These are phyloP conservation scores for Ptyas mucosa DNA, from an alignment of 2,113 vertebrate genomes.

Conservation along the genomic window DNA sequence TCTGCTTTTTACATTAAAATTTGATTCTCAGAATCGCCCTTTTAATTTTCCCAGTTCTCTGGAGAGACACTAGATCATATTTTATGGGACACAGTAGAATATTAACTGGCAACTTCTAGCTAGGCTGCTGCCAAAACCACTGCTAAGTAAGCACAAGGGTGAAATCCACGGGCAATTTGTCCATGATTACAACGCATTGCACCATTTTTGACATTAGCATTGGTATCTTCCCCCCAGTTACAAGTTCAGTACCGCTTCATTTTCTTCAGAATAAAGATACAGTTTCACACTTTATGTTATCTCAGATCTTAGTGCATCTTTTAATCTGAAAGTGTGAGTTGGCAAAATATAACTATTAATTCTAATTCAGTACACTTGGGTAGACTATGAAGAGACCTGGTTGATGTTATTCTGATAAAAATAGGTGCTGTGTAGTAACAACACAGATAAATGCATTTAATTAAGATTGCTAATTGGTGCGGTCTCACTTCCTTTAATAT, in stretches of 20 bases:
- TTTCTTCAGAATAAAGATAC: background rate
- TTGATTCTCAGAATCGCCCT: background rate
- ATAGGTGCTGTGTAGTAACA: background rate
- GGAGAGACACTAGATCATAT: background rate
- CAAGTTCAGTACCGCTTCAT: background rate
- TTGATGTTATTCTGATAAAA: background rate
- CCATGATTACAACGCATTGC: background rate
- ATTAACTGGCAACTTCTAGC: background rate
- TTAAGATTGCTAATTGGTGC: constrained; percentile 5
- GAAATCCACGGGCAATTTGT: background rate
- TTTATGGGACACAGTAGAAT: background rate
- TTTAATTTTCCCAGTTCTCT: background rate
- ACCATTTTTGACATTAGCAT: background rate
- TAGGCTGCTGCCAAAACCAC: background rate
- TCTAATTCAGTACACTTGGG: background rate
- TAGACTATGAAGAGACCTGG: background rate
- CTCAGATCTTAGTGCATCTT: background rate
- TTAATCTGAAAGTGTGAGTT: background rate
- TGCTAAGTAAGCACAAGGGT: background rate
- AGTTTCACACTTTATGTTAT: background rate
- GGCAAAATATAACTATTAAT: background rate
- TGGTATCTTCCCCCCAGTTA: background rate
- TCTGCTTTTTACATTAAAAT: background rate
- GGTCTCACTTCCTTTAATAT: background rate
- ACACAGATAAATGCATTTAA: constrained; percentile 1